Conservation (phyloP, 2,113 vertebrate species). For the Myodes glareolus region DNA sequence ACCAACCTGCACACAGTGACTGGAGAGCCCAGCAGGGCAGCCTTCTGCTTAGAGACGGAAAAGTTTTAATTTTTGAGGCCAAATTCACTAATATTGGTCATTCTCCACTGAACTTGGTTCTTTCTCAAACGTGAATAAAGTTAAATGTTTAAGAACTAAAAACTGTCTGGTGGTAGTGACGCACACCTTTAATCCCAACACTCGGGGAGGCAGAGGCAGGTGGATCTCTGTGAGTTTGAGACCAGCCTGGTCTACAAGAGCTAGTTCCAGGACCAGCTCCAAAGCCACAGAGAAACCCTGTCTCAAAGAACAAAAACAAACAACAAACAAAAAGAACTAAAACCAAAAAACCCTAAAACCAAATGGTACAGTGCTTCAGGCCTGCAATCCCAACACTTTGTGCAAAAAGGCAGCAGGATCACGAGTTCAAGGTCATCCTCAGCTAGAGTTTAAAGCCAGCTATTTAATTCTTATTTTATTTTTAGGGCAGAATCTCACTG, state of each 20-base stretch:
- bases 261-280: no score
- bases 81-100: not conserved
- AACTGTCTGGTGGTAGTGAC: no score
- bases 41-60: not conserved
- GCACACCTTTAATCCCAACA: no score
- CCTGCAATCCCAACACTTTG: not conserved
- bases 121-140: constrained; percentile 16
- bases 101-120: constrained; percentile 35
- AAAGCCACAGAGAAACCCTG: no score
- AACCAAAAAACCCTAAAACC: not conserved
- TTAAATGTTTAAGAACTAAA: not conserved
- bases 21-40: not conserved
- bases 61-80: not conserved
- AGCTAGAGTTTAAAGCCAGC: not conserved
- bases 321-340: no score
- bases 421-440: not conserved
- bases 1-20: not conserved
- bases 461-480: not conserved
- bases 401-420: not conserved
- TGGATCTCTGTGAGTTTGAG: no score
- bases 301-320: no score
- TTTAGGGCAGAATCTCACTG: not conserved
- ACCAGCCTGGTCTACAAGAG: no score
- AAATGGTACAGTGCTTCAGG: not conserved
- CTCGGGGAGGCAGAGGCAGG: no score